Percentiles rank a stretch among this genome's conserved stretches.
phyloP scores from a whole-genome alignment of 1,140 invertebrate genomes.

The Caenorhabditis inopinata region DNA sequence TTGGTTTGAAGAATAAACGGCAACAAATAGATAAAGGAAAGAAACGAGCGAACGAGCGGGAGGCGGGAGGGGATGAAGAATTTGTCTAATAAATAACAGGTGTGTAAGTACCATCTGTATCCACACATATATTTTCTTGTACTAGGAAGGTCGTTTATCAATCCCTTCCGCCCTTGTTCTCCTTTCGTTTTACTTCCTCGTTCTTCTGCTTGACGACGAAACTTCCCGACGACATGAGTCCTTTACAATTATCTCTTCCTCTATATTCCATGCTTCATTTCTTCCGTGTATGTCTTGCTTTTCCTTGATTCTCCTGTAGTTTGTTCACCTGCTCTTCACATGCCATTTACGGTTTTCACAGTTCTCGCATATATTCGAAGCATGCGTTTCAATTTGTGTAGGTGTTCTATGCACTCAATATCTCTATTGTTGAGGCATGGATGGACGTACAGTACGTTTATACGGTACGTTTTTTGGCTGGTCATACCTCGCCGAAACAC shows the following conservation, averaged over 20 bases:
- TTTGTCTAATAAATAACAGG: background rate
- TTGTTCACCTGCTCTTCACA: background rate
- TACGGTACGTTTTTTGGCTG: no score
- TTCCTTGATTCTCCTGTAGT: background rate
- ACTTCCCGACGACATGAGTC: background rate
- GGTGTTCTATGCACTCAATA: no score
- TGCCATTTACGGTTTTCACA: background rate
- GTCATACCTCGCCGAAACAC: no score
- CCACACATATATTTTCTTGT: background rate
- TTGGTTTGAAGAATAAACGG: background rate
- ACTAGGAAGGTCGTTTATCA: slow-evolving; percentile 21
- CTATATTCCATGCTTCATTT: background rate
- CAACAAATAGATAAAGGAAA: no score
- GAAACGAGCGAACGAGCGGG: no score
- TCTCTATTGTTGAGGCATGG: no score
- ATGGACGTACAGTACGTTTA: no score
- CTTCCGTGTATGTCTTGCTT: slow-evolving; percentile 4
- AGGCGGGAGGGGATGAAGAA: background rate
- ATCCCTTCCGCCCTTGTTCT: no score
- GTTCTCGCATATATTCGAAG: background rate
- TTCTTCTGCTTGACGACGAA: background rate
- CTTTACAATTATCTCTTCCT: no score
- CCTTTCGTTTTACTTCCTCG: background rate
- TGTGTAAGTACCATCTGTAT: background rate
- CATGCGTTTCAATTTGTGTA: no score